Base-by-base conservation (phyloP, 2,888 invertebrate species). In the Phanerotoma sp. region DNA sequence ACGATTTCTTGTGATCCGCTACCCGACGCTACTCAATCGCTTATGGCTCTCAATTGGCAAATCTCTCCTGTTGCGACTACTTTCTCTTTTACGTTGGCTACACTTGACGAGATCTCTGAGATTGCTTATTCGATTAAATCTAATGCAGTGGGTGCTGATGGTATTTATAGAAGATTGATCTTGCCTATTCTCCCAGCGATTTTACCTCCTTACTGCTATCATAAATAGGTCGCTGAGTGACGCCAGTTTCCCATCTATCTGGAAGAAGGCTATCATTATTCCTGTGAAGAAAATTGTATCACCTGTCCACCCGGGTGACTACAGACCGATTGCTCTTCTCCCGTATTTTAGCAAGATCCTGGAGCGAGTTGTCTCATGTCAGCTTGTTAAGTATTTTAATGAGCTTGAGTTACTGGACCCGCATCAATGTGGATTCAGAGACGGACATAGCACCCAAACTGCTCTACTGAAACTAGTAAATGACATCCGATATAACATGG, bases 401-500 rank as follows among this genome's bases (percentile, higher is more conserved):
- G 0, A 2, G 7, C 1, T n/a, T n/a, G 13, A n/a, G n/a, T 15
- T 35, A 3, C 15, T 35, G 10, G 35, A n/a, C 13, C 35, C 35
- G 1, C 15, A 13, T 1, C 15, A 35, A 15, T 35, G 2, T n/a
- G 35, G 15, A 4, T 35, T 35, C 35, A 9, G n/a, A 13, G 6
- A 10, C 2, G 33, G 33, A 13, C 10, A 35, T 35, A 35, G 35
- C 15, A 35, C 35, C 3, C 35, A 60, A 30, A 55, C 56, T 15
- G 47, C 52, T 3, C 16, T 63, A 3, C 57, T 57, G 4, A 28
- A 33, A 9, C 25, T 50, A 3, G 16, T 63, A 7, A 49, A 20
- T 4, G 45, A 55, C 20, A 54, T 56, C 55, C 57, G 49, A 37
- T 21, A 45, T 11, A 35, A 25, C 10, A 13, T 56, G 13, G 58